Evolutionary conservation across 2,113 vertebrate species (phyloP), one percentile per base, ranked within the genome.

Genomic region (Python bivittatus): DNA sequence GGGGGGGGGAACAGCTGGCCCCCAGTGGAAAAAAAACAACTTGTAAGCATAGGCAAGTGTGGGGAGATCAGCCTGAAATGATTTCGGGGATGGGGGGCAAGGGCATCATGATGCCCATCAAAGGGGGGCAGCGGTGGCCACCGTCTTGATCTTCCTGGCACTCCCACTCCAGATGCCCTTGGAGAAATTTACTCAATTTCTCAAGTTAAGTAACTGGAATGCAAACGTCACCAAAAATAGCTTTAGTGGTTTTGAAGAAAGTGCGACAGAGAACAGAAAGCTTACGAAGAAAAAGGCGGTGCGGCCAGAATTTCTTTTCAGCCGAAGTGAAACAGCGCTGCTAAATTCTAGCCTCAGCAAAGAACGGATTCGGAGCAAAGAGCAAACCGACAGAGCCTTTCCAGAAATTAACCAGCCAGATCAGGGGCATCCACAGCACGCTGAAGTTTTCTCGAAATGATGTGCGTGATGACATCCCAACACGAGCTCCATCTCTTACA

Each of bases 241-340:
- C 48, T 38, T 1, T 13, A 33, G 5, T 1, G 54, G 38, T 44
- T 91, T 58, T 23, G 57, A 85, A 60, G 79, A 91, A 44, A 83
- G 29, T 22, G 53, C 10, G 1, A 72, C 29, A 38, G 33, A 79
- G 10, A 84, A 84, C 29, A 54, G 56, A 85, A n/a, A 48, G 44
- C 9, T 60, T 11, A 29, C 4, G 6, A 44, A 86, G 44, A 48
- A 0, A 0, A n/a, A n/a, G n/a, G 27, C 27, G 0, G 2, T 11
- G 27, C 61, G 29, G 27, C 68, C 33, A 48, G 48, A 7, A 15
- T 72, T 72, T 38, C 15, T 72, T 38, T 72, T 72, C 68, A 17
- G 6, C 7, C 68, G 38, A 72, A 72, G 33, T 72, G 38, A 72
- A 72, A 38, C 29, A 17, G 15, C 20, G 68, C n/a, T 72, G n/a